These are phyloP conservation scores for Epirrita christyi DNA, from an alignment of 2,888 invertebrate genomes.

Conservation along the genomic window DNA sequence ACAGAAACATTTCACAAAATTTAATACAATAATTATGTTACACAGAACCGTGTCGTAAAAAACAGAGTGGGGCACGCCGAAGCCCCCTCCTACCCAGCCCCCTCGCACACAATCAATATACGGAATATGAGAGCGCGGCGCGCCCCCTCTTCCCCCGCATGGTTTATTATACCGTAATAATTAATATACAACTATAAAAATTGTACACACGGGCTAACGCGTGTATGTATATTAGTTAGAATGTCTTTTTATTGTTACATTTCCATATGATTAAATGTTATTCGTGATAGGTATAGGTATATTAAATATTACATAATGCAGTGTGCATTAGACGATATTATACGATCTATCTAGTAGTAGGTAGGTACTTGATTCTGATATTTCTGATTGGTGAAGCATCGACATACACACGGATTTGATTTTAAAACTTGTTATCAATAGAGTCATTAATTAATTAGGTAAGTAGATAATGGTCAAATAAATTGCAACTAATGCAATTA, in stretches of 20 bases:
- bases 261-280: slow-evolving; percentile 10
- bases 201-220: slow-evolving; percentile 67
- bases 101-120: slow-evolving; percentile 85
- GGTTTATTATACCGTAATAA: slow-evolving; percentile 85
- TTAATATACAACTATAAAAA: slow-evolving; percentile 84
- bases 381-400: background rate
- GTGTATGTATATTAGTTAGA: slow-evolving; percentile 51
- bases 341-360: too few species aligned
- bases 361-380: slow-evolving; percentile 4
- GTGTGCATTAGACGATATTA: too few species aligned
- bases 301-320: too few species aligned
- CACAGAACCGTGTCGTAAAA: slow-evolving; percentile 86
- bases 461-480: background rate
- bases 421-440: background rate
- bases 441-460: background rate
- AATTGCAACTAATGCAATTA: too few species aligned
- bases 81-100: slow-evolving; percentile 83
- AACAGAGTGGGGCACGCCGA: slow-evolving; percentile 85
- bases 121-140: slow-evolving; percentile 85
- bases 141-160: slow-evolving; percentile 84
- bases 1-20: slow-evolving; percentile 85
- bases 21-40: slow-evolving; percentile 84
- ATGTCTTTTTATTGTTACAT: slow-evolving; percentile 15
- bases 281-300: too few species aligned
- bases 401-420: background rate